These are phyloP conservation scores for Lasioglossum malachurum DNA, from an alignment of 2,888 invertebrate species.

Conservation along the genomic window DNA sequence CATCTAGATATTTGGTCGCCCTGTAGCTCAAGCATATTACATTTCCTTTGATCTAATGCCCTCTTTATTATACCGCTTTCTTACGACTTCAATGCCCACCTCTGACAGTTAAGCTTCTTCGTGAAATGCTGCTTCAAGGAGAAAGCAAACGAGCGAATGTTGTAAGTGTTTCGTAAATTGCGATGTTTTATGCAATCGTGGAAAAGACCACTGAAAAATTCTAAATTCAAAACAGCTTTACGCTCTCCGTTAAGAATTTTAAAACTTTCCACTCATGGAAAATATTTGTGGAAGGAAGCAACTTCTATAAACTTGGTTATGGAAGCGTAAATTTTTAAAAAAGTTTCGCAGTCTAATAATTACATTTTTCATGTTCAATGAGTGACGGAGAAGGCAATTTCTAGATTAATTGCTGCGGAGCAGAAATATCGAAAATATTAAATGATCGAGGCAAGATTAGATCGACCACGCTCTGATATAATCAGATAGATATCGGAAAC, in stretches of 20 bases:
- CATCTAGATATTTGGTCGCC: neutral
- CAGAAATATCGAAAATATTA: neutral
- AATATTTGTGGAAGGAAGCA: neutral
- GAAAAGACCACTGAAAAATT: neutral
- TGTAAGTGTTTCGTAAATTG: neutral
- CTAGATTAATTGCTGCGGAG: neutral
- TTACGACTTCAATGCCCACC: neutral
- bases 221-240: neutral
- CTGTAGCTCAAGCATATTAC: slow-evolving; percentile 9
- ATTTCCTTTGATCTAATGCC: slow-evolving; percentile 2
- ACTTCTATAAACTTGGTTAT: neutral
- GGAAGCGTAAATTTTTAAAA: neutral
- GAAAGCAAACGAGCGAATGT: neutral
- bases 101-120: slow-evolving; percentile 5
- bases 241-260: neutral
- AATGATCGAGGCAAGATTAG: too few species aligned
- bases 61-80: slow-evolving; percentile 3
- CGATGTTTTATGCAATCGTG: neutral
- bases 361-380: neutral
- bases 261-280: neutral
- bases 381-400: neutral
- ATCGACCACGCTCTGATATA: neutral
- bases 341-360: neutral
- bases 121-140: neutral
- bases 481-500: neutral